Base-by-base conservation (phyloP, 2,888 invertebrate species). In the Nemapogon koenigi region DNA sequence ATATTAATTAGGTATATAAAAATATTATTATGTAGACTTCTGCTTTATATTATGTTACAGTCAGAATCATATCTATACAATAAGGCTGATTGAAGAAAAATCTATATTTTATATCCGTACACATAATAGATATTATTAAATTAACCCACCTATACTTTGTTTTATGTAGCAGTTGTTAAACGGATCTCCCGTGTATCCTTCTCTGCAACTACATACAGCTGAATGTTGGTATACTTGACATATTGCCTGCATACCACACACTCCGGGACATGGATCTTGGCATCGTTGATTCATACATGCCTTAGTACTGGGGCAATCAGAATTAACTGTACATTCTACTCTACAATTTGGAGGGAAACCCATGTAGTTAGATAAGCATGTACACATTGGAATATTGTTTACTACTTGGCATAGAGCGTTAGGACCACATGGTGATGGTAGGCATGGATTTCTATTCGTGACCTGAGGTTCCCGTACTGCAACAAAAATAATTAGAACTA, bases 231-330 rank as follows among this genome's bases (percentile, higher is more conserved):
- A 78, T 36, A 89, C 89, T 47, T 82, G 83, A 62, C 94, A 94
- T 43, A 84, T 76, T 16, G 91, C 86, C 55, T 86, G 83, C 40
- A 85, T 63, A 35, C 91, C 91, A 59, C 91, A 91, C 35, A 88
- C 85, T 30, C 89, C 90, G 36, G 83, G 81, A 56, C 92, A 93
- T 38, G 92, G 91, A 58, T 91, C 89, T 42, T 81, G 79, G 62
- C 91, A 92, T 63, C 84, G 87, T 55, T 87, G 86, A 59, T 88
- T 88, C 46, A 89, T 84, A 62, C 93, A 93, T 42, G 91, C 90
- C 59, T 83, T 81, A 55, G 85, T 86, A 48, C 85, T 83, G 4
- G 87, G 81, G 58, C 92, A 93, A 56, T 90, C 89, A 18, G 87
- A 82, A 59, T 86, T 87, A 42, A 86, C 84, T 45, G 81, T 78